Evolutionary conservation across 2,888 invertebrate genomes (phyloP).

Genomic region (Cheilosia vernalis): DNA sequence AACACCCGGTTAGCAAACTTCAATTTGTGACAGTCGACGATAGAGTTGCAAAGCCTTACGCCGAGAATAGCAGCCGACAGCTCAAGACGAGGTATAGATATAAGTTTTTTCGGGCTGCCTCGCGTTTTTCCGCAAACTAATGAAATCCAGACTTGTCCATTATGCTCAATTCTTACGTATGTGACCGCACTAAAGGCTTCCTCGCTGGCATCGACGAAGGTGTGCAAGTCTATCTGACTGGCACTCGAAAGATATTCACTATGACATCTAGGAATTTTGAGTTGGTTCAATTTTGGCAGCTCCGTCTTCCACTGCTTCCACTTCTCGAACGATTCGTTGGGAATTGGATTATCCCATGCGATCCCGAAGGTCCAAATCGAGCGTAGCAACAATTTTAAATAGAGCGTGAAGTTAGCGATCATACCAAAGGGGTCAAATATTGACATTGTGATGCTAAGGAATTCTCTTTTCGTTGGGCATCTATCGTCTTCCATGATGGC

Average conservation of each 20-base stretch:
- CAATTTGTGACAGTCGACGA: conserved; percentile 19
- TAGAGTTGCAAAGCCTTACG: conserved; percentile 3
- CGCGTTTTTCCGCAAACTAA: too few species aligned
- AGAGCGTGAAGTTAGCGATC: conserved; percentile 11
- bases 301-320: conserved; percentile 10
- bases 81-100: conserved; percentile 9
- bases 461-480: conserved; percentile 61
- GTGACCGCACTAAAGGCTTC: conserved; percentile 55
- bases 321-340: not conserved
- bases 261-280: not conserved
- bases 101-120: too few species aligned
- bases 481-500: conserved; percentile 5
- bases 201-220: not conserved
- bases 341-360: not conserved
- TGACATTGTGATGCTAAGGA: conserved; percentile 64
- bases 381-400: not conserved
- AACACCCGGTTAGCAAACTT: not conserved
- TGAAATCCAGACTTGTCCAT: not conserved
- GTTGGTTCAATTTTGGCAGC: not conserved
- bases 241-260: not conserved
- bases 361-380: not conserved
- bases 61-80: conserved; percentile 30
- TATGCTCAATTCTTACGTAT: conserved; percentile 21
- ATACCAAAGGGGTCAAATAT: conserved; percentile 32
- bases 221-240: too few species aligned